These are phyloP conservation scores for Bugulina stolonifera DNA, from an alignment of 2,888 invertebrate species.

Conservation along the genomic window DNA sequence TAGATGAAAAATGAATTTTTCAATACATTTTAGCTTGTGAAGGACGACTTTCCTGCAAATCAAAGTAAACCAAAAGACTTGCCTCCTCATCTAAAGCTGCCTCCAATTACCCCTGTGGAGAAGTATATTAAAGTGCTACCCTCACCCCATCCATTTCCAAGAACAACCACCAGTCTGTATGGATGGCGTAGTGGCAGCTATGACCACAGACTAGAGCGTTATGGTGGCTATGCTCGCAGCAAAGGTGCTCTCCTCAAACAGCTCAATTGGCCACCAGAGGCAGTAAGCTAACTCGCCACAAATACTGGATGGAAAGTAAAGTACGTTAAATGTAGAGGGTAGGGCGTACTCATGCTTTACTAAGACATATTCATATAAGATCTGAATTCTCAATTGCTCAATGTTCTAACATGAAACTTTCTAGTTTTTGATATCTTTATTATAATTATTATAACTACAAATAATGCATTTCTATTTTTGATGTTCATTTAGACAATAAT, in stretches of 20 bases:
- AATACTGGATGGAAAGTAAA: neutral
- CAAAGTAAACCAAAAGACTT: slow-evolving; percentile 29
- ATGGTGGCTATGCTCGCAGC: slow-evolving; percentile 47
- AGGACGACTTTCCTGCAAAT: slow-evolving; percentile 39
- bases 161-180: slow-evolving; percentile 39
- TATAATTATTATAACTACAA: too few relatives aligned
- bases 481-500: neutral
- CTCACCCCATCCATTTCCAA: slow-evolving; percentile 45
- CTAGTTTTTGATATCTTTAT: too few relatives aligned
- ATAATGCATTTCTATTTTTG: neutral
- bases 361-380: neutral
- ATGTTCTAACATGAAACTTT: too few relatives aligned
- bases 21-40: slow-evolving; percentile 46
- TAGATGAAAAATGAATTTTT: too few relatives aligned
- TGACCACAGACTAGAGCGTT: slow-evolving; percentile 42
- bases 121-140: slow-evolving; percentile 46
- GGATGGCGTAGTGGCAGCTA: slow-evolving; percentile 48
- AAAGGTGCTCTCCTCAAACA: slow-evolving; percentile 47
- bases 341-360: too few relatives aligned
- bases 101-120: slow-evolving; percentile 46
- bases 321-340: too few relatives aligned
- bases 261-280: slow-evolving; percentile 50
- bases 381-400: neutral
- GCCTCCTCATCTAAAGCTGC: slow-evolving; percentile 36
- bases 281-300: slow-evolving; percentile 35